phyloP scores from a whole-genome alignment of 2,797 vertebrate species.

The Aulostomus chinensis region DNA sequence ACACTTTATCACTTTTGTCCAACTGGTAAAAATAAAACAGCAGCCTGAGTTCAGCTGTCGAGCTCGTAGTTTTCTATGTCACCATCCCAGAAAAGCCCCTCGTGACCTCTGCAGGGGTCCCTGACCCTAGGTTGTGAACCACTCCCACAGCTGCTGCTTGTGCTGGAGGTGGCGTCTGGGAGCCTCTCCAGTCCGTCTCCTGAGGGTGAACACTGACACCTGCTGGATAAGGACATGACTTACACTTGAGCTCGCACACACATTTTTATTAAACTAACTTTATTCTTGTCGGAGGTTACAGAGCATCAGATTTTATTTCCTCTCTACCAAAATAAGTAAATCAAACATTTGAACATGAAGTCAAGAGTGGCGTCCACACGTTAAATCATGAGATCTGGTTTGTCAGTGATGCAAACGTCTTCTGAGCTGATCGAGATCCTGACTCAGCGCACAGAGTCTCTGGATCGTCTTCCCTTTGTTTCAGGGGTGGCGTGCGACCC shows the following conservation, averaged over 20 bases:
- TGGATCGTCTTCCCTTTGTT: background rate
- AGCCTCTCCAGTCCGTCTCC: background rate
- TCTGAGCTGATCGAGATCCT: too few species aligned
- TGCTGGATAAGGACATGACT: conserved; percentile 22
- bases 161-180: too few species aligned
- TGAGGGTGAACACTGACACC: conserved; percentile 46
- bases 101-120: too few species aligned
- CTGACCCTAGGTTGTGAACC: too few species aligned
- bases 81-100: too few species aligned
- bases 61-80: too few species aligned
- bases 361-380: conserved; percentile 7
- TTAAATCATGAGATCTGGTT: background rate
- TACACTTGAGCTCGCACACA: background rate
- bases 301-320: conserved; percentile 57
- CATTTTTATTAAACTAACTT: conserved; percentile 53
- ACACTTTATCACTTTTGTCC: too few species aligned
- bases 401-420: too few species aligned
- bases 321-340: conserved; percentile 47
- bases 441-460: too few species aligned
- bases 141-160: too few species aligned
- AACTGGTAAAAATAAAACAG: too few species aligned
- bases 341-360: conserved; percentile 51
- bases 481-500: conserved; percentile 1
- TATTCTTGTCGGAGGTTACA: conserved; percentile 67
- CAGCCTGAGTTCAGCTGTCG: too few species aligned